These are phyloP conservation scores for Neocloeon triangulifer DNA, from an alignment of 1,140 invertebrate species.

Conservation along the genomic window DNA sequence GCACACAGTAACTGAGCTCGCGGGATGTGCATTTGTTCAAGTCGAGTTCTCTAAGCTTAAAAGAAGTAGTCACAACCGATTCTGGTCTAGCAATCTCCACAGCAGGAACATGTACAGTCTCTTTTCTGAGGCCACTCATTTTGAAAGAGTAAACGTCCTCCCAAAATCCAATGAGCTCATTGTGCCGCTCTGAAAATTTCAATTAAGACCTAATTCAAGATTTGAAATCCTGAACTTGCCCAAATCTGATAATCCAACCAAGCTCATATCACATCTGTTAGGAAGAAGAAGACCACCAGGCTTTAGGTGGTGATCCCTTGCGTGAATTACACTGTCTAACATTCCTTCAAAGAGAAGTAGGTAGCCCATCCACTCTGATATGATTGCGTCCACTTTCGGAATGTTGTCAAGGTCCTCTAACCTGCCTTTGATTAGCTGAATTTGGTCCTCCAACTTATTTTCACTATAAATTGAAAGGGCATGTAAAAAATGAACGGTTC, in stretches of 20 bases:
- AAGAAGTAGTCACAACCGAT: constrained; percentile 48
- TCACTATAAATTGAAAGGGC: constrained; percentile 30
- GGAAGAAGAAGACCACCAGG: constrained; percentile 64
- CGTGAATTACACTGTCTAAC: constrained; percentile 77
- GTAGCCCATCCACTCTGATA: constrained; percentile 99
- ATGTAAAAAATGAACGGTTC: constrained; percentile 18
- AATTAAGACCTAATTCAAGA: background rate
- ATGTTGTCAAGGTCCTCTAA: constrained; percentile 71
- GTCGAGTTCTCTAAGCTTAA: constrained; percentile 43
- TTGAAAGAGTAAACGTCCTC: constrained; percentile 92
- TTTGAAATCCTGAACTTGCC: constrained; percentile 24
- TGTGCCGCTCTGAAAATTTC: constrained; percentile 40
- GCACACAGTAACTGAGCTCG: constrained; percentile 56
- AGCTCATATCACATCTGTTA: constrained; percentile 69
- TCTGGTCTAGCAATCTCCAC: constrained; percentile 62
- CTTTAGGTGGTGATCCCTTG: constrained; percentile 78
- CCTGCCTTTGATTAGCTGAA: constrained; percentile 60
- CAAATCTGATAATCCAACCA: constrained; percentile 72
- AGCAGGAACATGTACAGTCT: constrained; percentile 72
- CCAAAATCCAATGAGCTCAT: constrained; percentile 68
- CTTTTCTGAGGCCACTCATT: constrained; percentile 81
- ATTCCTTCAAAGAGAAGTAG: constrained; percentile 96
- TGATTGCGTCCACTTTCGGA: constrained; percentile 82
- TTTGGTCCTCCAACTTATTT: constrained; percentile 45
- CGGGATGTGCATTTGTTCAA: constrained; percentile 58